A percentile compares a stretch with the other conserved stretches of the same genome.
These are phyloP conservation scores for Noctuana brunneofusca DNA, from an alignment of 2,888 invertebrate species.

Conservation along the genomic window DNA sequence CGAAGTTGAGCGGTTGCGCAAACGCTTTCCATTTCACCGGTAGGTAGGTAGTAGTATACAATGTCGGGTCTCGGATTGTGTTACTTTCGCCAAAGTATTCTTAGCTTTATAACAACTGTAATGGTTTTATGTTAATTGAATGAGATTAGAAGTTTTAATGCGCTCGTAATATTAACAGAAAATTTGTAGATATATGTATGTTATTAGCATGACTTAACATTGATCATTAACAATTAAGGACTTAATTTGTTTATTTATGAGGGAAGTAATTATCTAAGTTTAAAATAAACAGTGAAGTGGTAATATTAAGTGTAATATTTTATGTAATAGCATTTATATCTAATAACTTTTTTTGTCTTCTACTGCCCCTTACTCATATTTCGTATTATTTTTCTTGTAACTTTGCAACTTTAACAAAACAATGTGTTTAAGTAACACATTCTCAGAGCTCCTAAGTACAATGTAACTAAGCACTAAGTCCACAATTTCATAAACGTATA, in stretches of 20 bases:
- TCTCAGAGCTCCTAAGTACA: not conserved
- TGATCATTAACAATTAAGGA: not conserved
- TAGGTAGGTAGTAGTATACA: slow-evolving; percentile 37
- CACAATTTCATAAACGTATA: slow-evolving; percentile 50
- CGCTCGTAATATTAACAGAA: not conserved
- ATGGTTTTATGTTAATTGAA: slow-evolving; percentile 19
- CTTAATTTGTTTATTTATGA: not conserved
- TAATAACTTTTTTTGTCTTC: no score
- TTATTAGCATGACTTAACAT: not conserved
- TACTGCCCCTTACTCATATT: no score
- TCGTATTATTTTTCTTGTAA: no score
- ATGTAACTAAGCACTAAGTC: not conserved
- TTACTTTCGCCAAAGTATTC: slow-evolving; percentile 34
- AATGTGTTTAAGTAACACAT: not conserved
- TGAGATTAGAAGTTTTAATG: not conserved
- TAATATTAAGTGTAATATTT: no score
- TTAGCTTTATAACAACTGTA: slow-evolving; percentile 23
- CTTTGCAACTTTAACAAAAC: no score
- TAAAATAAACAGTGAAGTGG: no score
- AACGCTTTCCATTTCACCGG: slow-evolving; percentile 79
- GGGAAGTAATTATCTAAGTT: no score
- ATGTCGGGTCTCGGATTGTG: slow-evolving; percentile 25
- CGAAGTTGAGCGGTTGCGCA: slow-evolving; percentile 63
- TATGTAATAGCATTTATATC: no score
- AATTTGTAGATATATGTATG: not conserved